Conservation (phyloP, 1,140 invertebrate genomes). For the Pseudomyrmex flavicornis region DNA sequence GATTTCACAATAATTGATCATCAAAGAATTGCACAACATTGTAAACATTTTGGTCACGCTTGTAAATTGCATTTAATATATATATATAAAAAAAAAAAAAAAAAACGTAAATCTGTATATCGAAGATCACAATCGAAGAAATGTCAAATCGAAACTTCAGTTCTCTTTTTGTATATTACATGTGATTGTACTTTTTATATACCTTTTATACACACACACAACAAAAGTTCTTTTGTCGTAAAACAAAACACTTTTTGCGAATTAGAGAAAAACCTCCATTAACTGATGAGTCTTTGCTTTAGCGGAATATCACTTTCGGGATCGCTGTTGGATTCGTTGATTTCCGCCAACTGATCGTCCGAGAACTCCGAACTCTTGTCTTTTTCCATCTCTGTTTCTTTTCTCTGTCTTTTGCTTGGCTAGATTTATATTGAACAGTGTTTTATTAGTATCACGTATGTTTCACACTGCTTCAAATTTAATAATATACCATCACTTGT, state of each 20-base stretch:
- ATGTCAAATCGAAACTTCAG: too few relatives aligned
- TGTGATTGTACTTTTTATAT: neutral
- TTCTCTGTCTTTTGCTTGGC: constrained; percentile 39
- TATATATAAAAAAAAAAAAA: too few relatives aligned
- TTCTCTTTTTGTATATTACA: too few relatives aligned
- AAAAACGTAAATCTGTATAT: too few relatives aligned
- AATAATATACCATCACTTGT: neutral
- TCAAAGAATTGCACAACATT: too few relatives aligned
- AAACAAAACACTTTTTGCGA: constrained; percentile 10
- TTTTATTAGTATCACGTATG: neutral
- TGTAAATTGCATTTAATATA: too few relatives aligned
- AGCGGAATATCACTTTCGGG: constrained; percentile 75
- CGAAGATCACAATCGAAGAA: too few relatives aligned
- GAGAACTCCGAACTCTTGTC: constrained; percentile 39
- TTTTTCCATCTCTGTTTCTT: constrained; percentile 23
- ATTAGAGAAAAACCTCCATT: constrained; percentile 57
- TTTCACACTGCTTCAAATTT: neutral
- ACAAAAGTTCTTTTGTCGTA: neutral
- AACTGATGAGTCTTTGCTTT: constrained; percentile 70
- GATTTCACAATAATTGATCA: too few relatives aligned
- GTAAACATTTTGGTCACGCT: too few relatives aligned
- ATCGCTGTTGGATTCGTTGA: constrained; percentile 68
- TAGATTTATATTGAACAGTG: constrained; percentile 29
- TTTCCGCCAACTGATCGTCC: constrained; percentile 23
- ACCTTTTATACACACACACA: neutral